Conservation (phyloP, 2,888 invertebrate species). For the Mesopsocus fuscifrons region DNA sequence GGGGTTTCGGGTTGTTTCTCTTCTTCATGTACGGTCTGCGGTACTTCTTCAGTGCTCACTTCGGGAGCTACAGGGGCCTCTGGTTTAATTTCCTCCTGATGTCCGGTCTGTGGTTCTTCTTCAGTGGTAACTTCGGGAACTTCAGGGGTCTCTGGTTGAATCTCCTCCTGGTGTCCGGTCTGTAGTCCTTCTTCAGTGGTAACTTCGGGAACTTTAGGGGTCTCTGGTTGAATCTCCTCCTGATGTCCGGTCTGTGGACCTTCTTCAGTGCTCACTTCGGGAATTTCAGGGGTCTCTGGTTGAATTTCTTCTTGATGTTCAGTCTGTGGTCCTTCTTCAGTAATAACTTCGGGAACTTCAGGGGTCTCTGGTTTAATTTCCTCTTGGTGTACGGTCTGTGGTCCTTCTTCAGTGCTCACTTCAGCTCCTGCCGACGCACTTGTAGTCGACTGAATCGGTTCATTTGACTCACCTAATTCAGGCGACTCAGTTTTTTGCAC, state of each 20-base stretch:
- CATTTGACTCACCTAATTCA: too few relatives aligned
- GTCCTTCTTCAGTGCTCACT: slow-evolving; percentile 11
- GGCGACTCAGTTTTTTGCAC: slow-evolving; percentile 7
- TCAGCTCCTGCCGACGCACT: too few relatives aligned
- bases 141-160: slow-evolving; percentile 4
- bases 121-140: slow-evolving; percentile 2
- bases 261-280: slow-evolving; percentile 8
- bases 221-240: slow-evolving; percentile 8
- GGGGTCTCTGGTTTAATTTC: slow-evolving; percentile 10
- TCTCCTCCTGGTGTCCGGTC: too few relatives aligned
- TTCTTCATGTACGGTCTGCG: background rate
- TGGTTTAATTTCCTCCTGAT: too few relatives aligned
- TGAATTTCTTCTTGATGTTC: slow-evolving; percentile 5
- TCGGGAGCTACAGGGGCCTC: too few relatives aligned
- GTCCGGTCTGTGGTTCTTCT: too few relatives aligned
- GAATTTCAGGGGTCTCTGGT: slow-evolving; percentile 9
- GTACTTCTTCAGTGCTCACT: slow-evolving; percentile 1
- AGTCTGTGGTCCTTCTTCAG: slow-evolving; percentile 4
- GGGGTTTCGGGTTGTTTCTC: too few relatives aligned
- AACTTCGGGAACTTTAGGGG: slow-evolving; percentile 7
- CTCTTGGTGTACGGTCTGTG: slow-evolving; percentile 9
- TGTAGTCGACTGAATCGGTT: too few relatives aligned
- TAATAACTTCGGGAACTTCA: slow-evolving; percentile 11
- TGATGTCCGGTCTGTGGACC: slow-evolving; percentile 4
- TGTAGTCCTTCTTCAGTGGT: slow-evolving; percentile 7